Percentiles rank a stretch among this genome's conserved stretches.
These are phyloP conservation scores for Drosophila demipolita DNA, from an alignment of 2,888 invertebrate genomes.

Conservation along the genomic window DNA sequence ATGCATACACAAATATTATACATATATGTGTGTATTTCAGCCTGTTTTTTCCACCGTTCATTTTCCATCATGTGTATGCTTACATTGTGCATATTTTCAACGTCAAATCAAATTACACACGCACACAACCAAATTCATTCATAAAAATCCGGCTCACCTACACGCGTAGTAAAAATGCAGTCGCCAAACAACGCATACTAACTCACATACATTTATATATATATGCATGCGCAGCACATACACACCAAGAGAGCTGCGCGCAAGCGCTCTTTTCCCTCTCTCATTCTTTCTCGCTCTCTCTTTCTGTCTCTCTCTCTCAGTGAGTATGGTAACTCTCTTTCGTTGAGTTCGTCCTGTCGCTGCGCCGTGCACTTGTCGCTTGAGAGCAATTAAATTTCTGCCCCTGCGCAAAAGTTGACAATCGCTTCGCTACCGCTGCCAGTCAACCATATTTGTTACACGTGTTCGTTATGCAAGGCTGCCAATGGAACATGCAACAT, in stretches of 20 bases:
- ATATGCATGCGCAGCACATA: neutral
- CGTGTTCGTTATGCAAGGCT: conserved; percentile 81
- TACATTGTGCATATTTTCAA: conserved; percentile 39
- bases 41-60: conserved; percentile 26
- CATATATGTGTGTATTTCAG: conserved; percentile 2
- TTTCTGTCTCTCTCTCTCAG: conserved; percentile 7
- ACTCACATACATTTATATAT: neutral
- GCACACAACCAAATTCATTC: conserved; percentile 71
- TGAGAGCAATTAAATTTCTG: conserved; percentile 55
- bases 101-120: conserved; percentile 53
- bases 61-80: conserved; percentile 33
- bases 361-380: conserved; percentile 63
- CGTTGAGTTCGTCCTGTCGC: conserved; percentile 58
- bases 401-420: conserved; percentile 60
- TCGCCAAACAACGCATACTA: conserved; percentile 27
- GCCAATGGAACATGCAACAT: conserved; percentile 46
- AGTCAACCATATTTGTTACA: conserved; percentile 79
- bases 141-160: conserved; percentile 81
- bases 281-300: conserved; percentile 9
- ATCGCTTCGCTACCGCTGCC: conserved; percentile 53
- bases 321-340: conserved; percentile 29
- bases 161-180: conserved; percentile 79
- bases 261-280: conserved; percentile 58
- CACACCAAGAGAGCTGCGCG: conserved; percentile 44
- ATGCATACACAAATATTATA: neutral